Evolutionary conservation across 2,113 vertebrate genomes (phyloP).

Genomic region (Panthera tigris): DNA sequence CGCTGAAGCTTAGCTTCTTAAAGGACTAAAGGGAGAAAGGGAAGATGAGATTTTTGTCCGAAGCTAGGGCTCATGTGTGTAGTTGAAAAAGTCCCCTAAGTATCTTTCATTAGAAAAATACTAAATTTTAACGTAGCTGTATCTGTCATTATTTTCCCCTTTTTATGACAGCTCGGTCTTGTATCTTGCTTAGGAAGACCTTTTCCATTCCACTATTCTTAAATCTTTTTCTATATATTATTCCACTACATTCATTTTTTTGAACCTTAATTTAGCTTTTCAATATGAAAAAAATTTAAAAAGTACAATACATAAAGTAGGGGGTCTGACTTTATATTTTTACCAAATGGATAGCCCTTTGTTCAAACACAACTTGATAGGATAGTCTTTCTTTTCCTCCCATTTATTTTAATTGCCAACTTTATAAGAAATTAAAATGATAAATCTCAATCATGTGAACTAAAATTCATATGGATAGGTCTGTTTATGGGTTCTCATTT

Average conservation of each 20-base stretch:
- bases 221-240: not conserved
- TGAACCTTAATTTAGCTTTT: conserved; percentile 20
- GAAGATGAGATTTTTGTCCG: conserved; percentile 14
- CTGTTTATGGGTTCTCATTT: not conserved
- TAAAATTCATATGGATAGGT: not conserved
- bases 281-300: not conserved
- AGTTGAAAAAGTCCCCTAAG: not conserved
- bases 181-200: not conserved
- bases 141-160: not conserved
- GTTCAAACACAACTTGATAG: not conserved
- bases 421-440: not conserved
- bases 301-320: not conserved
- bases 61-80: not conserved
- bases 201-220: not conserved
- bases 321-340: not conserved
- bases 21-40: not conserved
- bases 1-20: not conserved
- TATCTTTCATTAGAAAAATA: conserved; percentile 17
- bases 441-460: not conserved
- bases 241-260: not conserved
- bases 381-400: not conserved
- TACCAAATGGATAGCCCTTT: not conserved
- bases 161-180: not conserved
- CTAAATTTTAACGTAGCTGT: conserved; percentile 17
- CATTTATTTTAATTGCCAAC: not conserved